Conservation (phyloP, 1,140 invertebrate species). For the Orius laevigatus region DNA sequence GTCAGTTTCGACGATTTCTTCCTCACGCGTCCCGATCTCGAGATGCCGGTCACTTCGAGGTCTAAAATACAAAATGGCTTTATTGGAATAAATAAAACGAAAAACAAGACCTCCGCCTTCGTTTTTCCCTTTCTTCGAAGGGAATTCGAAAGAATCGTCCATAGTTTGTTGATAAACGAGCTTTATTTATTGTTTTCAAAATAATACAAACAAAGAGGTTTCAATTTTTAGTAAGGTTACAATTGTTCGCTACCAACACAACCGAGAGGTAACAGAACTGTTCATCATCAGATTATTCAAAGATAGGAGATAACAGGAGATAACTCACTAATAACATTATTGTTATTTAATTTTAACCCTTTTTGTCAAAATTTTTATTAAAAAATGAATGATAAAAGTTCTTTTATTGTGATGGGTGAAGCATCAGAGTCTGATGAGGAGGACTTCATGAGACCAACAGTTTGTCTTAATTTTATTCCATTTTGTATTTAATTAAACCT, state of each 20-base stretch:
- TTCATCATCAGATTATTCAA: too few relatives aligned
- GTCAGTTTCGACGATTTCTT: constrained; percentile 90
- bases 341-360: too few relatives aligned
- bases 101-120: constrained; percentile 2
- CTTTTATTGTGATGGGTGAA: constrained; percentile 5
- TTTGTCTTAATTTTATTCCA: too few relatives aligned
- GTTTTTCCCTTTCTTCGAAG: neutral
- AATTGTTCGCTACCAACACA: too few relatives aligned
- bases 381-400: neutral
- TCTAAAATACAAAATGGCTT: constrained; percentile 32
- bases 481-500: too few relatives aligned
- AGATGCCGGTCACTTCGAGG: constrained; percentile 68
- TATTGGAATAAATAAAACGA: constrained; percentile 1
- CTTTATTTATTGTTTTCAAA: too few relatives aligned
- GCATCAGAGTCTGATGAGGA: constrained; percentile 7
- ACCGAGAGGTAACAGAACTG: too few relatives aligned
- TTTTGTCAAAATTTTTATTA: too few relatives aligned
- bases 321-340: too few relatives aligned
- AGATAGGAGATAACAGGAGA: too few relatives aligned
- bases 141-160: constrained; percentile 4
- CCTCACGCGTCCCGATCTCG: constrained; percentile 69
- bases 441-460: constrained; percentile 6
- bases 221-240: too few relatives aligned
- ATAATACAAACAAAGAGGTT: too few relatives aligned
- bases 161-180: neutral